Evolutionary conservation across 1,140 invertebrate genomes (phyloP).

Genomic region (Ganaspis sp.): DNA sequence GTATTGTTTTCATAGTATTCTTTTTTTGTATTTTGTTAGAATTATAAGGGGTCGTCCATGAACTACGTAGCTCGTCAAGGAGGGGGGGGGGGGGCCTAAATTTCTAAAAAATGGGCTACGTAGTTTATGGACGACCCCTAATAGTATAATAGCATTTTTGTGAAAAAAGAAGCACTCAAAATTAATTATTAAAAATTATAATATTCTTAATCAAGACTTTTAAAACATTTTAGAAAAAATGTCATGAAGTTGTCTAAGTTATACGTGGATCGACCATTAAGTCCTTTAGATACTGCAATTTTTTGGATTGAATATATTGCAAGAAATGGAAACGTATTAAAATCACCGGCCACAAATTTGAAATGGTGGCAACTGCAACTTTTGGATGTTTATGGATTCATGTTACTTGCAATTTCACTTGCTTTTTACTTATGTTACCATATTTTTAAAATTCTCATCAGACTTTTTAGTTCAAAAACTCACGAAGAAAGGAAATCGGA

Average conservation of each 20-base stretch:
- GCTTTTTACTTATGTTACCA: slow-evolving; percentile 31
- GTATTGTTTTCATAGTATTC: too few relatives aligned
- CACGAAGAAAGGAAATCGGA: too few relatives aligned
- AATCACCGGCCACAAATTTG: slow-evolving; percentile 64
- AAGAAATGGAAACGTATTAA: slow-evolving; percentile 70
- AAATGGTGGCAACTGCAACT: slow-evolving; percentile 69
- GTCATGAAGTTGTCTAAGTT: slow-evolving; percentile 63
- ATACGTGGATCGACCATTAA: slow-evolving; percentile 70
- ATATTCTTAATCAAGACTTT: background rate
- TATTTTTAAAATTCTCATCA: slow-evolving; percentile 31
- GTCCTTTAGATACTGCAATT: slow-evolving; percentile 66
- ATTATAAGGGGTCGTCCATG: too few relatives aligned
- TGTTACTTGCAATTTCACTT: background rate
- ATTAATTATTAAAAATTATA: background rate
- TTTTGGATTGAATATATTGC: slow-evolving; percentile 75
- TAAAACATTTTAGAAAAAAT: slow-evolving; percentile 57
- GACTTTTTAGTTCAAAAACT: too few relatives aligned
- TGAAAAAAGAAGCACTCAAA: too few relatives aligned
- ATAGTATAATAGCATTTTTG: too few relatives aligned
- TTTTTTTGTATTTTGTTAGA: too few relatives aligned
- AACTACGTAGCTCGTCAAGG: too few relatives aligned
- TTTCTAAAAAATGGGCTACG: too few relatives aligned
- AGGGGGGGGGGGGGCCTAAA: too few relatives aligned
- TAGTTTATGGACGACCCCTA: too few relatives aligned
- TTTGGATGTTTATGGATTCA: slow-evolving; percentile 69